Evolutionary conservation across 2,888 invertebrate genomes (phyloP), one percentile per base, ranked within the genome.

Genomic region (Campaea margaritaria): DNA sequence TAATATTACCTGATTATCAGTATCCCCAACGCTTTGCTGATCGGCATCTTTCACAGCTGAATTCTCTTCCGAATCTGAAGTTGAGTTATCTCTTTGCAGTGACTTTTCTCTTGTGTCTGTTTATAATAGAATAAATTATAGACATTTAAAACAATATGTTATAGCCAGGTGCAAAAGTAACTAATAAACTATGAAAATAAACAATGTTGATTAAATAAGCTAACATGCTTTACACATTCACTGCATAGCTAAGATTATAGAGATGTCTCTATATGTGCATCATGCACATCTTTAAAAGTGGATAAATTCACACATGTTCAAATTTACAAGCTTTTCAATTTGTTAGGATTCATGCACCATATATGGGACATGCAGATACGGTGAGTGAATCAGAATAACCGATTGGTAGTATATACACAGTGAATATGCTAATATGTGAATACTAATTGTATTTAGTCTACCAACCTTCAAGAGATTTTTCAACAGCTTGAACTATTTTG

Each of bases 401-500:
- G n/a, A n/a, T n/a, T n/a, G n/a, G n/a, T n/a, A n/a, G n/a, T n/a
- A n/a, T n/a, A n/a, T n/a, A n/a, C n/a, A n/a, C n/a, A n/a, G n/a
- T n/a, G n/a, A n/a, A n/a, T 34, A 43, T 34, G 15, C n/a, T 21
- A n/a, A 56, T 28, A 34, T 34, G 2, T 34, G 5, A 34, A 5
- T 34, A 42, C 31, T 14, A 9, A 43, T n/a, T n/a, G 10, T 5
- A 11, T 12, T 27, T 4, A 11, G 10, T 52, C 16, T 8, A 67
- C 65, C 79, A 86, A 85, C 93, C 93, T 70, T 95, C 95, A 64
- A 84, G 89, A 70, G 96, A 95, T 57, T 95, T 94, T 78, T 96
- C 96, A 47, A 96, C 96, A 38, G 96, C 96, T 79, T 96, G 96
- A 39, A 96, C 94, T 64, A 96, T 95, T 86, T 96, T 96, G 48